Evolutionary conservation across 1,140 invertebrate genomes (phyloP).

Genomic region (Heliconius congener): DNA sequence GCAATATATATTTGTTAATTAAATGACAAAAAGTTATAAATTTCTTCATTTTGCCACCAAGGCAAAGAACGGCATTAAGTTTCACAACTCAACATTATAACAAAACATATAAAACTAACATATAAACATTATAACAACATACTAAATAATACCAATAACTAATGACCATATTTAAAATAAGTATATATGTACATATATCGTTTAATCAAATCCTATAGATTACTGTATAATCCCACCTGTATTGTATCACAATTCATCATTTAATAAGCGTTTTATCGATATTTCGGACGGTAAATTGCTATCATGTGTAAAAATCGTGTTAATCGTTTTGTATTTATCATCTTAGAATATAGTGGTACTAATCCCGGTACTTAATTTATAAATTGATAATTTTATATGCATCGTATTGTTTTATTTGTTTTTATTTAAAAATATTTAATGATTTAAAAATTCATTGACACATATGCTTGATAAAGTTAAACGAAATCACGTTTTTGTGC

Average conservation of each 20-base stretch:
- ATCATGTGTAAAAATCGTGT: conserved; percentile 29
- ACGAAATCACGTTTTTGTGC: background rate
- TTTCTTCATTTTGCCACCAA: background rate
- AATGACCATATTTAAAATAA: background rate
- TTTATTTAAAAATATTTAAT: background rate
- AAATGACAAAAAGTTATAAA: too few species aligned
- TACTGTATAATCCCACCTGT: conserved; percentile 10
- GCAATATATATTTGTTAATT: too few species aligned
- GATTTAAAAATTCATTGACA: background rate
- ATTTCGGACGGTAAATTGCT: background rate
- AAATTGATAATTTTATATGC: conserved; percentile 9
- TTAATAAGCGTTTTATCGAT: conserved; percentile 25
- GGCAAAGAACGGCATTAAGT: background rate
- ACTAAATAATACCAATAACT: background rate
- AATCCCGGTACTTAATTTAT: conserved; percentile 5
- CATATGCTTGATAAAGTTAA: background rate
- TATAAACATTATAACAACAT: background rate
- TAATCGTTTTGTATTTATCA: conserved; percentile 14
- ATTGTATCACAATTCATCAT: conserved; percentile 24
- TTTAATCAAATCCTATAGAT: conserved; percentile 14
- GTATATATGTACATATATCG: background rate
- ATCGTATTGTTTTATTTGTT: background rate
- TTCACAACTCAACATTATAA: background rate
- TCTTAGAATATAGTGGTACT: background rate
- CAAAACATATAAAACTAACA: too few species aligned